phyloP scores from a whole-genome alignment of 2,888 invertebrate species.

The Cerastoderma edule region DNA sequence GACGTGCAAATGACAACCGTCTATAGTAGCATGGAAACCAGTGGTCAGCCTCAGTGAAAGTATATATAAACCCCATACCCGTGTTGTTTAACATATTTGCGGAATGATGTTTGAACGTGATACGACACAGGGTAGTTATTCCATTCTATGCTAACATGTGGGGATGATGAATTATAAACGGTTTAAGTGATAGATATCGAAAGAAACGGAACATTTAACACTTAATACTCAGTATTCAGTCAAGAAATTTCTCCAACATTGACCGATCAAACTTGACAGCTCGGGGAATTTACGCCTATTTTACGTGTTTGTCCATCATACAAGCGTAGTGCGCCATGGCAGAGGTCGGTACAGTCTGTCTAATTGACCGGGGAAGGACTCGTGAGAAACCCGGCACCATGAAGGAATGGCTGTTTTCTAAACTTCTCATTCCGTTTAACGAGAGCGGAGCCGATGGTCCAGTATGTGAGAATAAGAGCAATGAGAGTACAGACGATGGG shows the following conservation, averaged over 20 bases:
- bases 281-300: too few species aligned
- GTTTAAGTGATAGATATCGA: background rate
- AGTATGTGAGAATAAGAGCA: background rate
- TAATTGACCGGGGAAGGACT: background rate
- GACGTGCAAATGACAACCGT: background rate
- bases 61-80: background rate
- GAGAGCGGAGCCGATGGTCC: background rate
- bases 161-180: background rate
- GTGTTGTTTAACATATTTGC: slow-evolving; percentile 1
- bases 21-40: background rate
- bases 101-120: background rate
- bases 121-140: too few species aligned
- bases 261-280: too few species aligned
- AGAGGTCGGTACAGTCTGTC: background rate
- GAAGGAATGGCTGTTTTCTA: slow-evolving; percentile 37
- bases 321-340: too few species aligned
- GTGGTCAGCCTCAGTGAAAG: background rate
- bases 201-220: too few species aligned
- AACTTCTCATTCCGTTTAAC: slow-evolving; percentile 21
- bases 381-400: slow-evolving; percentile 18
- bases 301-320: too few species aligned
- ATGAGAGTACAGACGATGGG: background rate
- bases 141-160: background rate
- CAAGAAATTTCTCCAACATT: too few species aligned
- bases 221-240: too few species aligned